These are phyloP conservation scores for Drosophila nannoptera DNA, from an alignment of 1,140 invertebrate genomes.

Conservation along the genomic window DNA sequence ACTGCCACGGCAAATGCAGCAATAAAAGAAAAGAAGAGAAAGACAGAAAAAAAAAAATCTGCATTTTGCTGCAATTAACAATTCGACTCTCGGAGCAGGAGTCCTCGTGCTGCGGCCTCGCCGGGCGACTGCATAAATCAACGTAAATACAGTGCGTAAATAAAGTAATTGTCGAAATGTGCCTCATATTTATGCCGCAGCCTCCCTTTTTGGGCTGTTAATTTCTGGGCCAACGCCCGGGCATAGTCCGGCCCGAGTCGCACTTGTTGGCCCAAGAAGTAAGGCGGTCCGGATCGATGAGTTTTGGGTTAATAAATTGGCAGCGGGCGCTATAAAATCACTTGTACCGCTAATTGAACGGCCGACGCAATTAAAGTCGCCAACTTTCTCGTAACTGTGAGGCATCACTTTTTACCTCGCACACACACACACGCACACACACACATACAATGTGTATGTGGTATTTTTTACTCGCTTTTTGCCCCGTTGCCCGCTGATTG, in stretches of 20 bases:
- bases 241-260: slow-evolving; percentile 16
- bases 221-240: slow-evolving; percentile 69
- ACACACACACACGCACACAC: no score
- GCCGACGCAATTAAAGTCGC: slow-evolving; percentile 56
- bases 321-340: slow-evolving; percentile 71
- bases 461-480: slow-evolving; percentile 21
- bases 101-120: neutral
- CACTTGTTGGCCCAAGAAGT: slow-evolving; percentile 21
- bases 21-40: slow-evolving; percentile 4
- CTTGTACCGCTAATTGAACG: slow-evolving; percentile 71
- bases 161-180: slow-evolving; percentile 67
- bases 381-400: slow-evolving; percentile 50
- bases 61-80: slow-evolving; percentile 74
- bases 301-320: slow-evolving; percentile 31
- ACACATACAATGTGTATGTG: neutral
- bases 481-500: slow-evolving; percentile 41
- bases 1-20: slow-evolving; percentile 6
- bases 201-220: slow-evolving; percentile 50
- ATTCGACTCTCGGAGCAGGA: slow-evolving; percentile 23
- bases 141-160: slow-evolving; percentile 69
- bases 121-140: slow-evolving; percentile 55
- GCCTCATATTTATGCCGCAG: slow-evolving; percentile 21
- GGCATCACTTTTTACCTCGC: slow-evolving; percentile 17
- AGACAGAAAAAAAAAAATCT: slow-evolving; percentile 36
- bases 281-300: neutral